Percentiles rank a stretch among this genome's conserved stretches.
Conservation (phyloP, 2,888 invertebrate genomes). For the Notodonta ziczac region DNA sequence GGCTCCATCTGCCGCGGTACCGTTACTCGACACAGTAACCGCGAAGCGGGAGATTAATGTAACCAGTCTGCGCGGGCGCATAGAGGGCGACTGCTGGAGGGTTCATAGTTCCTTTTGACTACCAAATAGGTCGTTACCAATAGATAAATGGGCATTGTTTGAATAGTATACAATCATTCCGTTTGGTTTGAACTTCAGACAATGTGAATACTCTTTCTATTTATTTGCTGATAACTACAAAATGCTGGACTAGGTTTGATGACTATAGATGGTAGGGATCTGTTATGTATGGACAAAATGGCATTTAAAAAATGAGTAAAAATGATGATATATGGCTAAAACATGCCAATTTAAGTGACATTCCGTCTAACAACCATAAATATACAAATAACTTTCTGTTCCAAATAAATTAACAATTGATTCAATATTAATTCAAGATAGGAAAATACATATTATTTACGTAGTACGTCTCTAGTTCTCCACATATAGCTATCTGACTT, state of each 20-base stretch:
- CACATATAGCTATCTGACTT: background rate
- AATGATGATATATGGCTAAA: too few species aligned
- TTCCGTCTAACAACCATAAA: too few species aligned
- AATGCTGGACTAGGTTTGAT: too few species aligned
- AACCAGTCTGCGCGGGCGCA: conserved; percentile 64
- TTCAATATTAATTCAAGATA: too few species aligned
- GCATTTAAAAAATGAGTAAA: too few species aligned
- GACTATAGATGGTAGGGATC: too few species aligned
- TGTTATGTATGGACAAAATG: too few species aligned
- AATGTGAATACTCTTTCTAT: background rate
- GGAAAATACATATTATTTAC: too few species aligned
- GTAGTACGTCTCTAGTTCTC: background rate
- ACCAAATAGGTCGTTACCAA: conserved; percentile 26
- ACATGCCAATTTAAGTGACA: too few species aligned
- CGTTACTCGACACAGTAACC: conserved; percentile 82
- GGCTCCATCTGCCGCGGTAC: conserved; percentile 73
- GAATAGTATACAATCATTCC: background rate
- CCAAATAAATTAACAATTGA: too few species aligned
- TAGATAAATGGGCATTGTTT: background rate
- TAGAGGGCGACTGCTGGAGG: conserved; percentile 47
- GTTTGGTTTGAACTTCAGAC: background rate
- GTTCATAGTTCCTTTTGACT: conserved; percentile 29
- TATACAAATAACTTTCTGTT: too few species aligned
- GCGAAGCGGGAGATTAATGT: conserved; percentile 76
- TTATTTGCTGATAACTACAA: too few species aligned